Evolutionary conservation across 2,113 vertebrate species (phyloP).

Genomic region (Aphelocoma coerulescens): DNA sequence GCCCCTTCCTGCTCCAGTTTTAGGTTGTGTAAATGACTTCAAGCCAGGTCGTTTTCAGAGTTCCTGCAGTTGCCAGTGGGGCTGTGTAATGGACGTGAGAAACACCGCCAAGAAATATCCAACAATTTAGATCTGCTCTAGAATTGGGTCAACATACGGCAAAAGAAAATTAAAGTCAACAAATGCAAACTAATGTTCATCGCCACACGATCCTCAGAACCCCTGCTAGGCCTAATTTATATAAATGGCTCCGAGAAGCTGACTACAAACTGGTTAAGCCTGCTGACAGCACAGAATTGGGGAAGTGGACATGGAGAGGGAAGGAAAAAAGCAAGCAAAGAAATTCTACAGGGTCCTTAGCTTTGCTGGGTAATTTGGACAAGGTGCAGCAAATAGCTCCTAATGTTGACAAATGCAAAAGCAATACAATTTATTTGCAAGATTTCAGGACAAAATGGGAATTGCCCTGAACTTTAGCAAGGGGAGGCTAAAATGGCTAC

Average conservation of each 20-base stretch:
- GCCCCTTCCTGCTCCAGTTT: slow-evolving; percentile 27
- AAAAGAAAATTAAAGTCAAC: slow-evolving; percentile 64
- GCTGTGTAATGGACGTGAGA: not conserved
- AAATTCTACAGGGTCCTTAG: slow-evolving; percentile 26
- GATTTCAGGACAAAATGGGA: slow-evolving; percentile 14
- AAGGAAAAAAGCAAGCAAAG: not conserved
- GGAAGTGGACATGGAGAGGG: slow-evolving; percentile 24
- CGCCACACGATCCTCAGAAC: slow-evolving; percentile 18
- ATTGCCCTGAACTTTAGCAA: slow-evolving; percentile 2
- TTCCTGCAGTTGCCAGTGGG: not conserved
- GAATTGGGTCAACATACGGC: slow-evolving; percentile 59
- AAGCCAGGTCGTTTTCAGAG: not conserved
- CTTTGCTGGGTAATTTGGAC: slow-evolving; percentile 17
- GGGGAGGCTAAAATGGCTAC: not conserved
- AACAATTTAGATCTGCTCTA: slow-evolving; percentile 34
- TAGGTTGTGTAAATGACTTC: slow-evolving; percentile 32
- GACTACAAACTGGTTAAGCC: slow-evolving; percentile 55
- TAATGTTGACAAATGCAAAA: slow-evolving; percentile 68
- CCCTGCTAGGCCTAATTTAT: slow-evolving; percentile 69
- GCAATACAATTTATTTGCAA: slow-evolving; percentile 42
- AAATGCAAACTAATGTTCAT: slow-evolving; percentile 68
- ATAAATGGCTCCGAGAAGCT: slow-evolving; percentile 66
- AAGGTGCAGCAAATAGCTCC: slow-evolving; percentile 34
- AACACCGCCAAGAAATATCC: slow-evolving; percentile 37
- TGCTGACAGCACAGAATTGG: slow-evolving; percentile 64